Evolutionary conservation across 2,888 invertebrate species (phyloP).

Genomic region (Cremastinae sp.): DNA sequence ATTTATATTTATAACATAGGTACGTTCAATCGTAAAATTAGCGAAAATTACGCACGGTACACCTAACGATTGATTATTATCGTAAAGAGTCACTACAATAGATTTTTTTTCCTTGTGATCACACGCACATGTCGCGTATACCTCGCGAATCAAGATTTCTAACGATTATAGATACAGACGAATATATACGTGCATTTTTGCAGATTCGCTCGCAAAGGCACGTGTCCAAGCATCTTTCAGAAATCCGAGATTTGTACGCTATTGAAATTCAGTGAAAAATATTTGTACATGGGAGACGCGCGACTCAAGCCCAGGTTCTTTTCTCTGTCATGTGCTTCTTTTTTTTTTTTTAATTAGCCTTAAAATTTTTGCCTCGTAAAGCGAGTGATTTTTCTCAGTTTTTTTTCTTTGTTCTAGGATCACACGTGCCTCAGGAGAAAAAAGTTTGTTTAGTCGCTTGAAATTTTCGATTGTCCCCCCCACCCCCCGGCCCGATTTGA

Average conservation of each 20-base stretch:
- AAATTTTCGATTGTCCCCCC: no score
- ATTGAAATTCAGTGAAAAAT: conserved; percentile 27
- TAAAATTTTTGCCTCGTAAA: no score
- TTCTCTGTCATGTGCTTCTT: not conserved
- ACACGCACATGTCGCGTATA: not conserved
- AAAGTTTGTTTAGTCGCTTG: no score
- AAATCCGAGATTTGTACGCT: conserved; percentile 3
- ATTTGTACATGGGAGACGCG: conserved; percentile 25
- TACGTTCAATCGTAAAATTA: conserved; percentile 18
- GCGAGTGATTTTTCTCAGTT: no score
- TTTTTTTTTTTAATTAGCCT: not conserved
- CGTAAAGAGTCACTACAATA: conserved; percentile 2
- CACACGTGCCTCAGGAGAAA: no score
- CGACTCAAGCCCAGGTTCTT: not conserved
- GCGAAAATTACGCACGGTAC: conserved; percentile 31
- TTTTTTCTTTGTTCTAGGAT: no score
- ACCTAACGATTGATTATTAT: conserved; percentile 37
- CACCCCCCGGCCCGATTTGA: no score
- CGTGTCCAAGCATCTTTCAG: not conserved
- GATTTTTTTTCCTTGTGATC: not conserved
- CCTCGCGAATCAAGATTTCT: not conserved
- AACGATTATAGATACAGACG: conserved; percentile 10
- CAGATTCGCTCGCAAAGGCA: not conserved
- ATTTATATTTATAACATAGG: not conserved
- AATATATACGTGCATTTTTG: conserved; percentile 5